phyloP scores from a whole-genome alignment of 2,113 vertebrate genomes.

The Osmerus mordax region DNA sequence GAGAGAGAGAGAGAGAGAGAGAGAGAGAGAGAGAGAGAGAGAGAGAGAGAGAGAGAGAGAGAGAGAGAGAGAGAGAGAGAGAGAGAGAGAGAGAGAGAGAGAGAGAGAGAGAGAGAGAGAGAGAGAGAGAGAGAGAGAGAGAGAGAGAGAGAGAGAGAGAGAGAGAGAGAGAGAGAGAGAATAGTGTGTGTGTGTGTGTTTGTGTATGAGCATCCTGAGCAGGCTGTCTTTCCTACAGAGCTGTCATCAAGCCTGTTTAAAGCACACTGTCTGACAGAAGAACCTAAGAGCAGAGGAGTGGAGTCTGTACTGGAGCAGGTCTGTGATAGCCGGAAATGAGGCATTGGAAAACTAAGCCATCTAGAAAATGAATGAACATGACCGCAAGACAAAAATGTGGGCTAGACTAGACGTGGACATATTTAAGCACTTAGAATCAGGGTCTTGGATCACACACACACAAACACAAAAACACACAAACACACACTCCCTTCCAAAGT shows the following conservation, averaged over 20 bases:
- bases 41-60: too few species aligned
- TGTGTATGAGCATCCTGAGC: too few species aligned
- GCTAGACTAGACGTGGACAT: not conserved
- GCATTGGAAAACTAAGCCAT: not conserved
- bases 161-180: too few species aligned
- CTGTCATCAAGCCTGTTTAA: not conserved
- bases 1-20: too few species aligned
- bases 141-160: too few species aligned
- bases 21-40: too few species aligned
- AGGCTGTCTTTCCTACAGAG: not conserved
- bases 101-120: too few species aligned
- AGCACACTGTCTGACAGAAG: not conserved
- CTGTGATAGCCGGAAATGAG: not conserved
- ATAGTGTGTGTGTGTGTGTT: too few species aligned
- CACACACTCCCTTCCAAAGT: not conserved
- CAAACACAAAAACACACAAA: not conserved
- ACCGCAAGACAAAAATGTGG: not conserved
- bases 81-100: too few species aligned
- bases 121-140: too few species aligned
- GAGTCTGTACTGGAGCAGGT: not conserved
- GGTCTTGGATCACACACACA: not conserved
- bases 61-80: too few species aligned
- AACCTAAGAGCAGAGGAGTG: not conserved
- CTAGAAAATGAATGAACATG: conserved; percentile 1
- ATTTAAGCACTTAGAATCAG: not conserved